These are phyloP conservation scores for Enteromius paludinosus DNA, from an alignment of 2,797 vertebrate genomes.

Conservation along the genomic window DNA sequence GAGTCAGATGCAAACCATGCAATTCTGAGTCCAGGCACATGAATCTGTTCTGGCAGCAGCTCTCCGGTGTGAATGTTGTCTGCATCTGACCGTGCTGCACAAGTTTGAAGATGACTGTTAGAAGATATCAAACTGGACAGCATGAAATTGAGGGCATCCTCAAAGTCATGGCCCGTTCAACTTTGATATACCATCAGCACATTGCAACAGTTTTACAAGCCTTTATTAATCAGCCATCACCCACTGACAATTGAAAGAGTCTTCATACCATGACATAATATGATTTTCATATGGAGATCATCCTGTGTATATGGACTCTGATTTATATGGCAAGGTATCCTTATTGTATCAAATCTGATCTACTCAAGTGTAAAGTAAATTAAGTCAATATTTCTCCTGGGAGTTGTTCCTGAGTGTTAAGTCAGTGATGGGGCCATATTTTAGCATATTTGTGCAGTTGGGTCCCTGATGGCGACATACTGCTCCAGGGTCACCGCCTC, in stretches of 20 bases:
- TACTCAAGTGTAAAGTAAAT: slow-evolving; percentile 88
- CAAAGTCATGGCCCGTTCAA: slow-evolving; percentile 63
- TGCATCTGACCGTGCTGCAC: slow-evolving; percentile 1
- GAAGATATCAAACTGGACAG: slow-evolving; percentile 56
- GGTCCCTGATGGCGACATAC: slow-evolving; percentile 88
- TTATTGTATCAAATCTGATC: slow-evolving; percentile 74
- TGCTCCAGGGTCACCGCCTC: slow-evolving; percentile 92
- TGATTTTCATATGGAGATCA: slow-evolving; percentile 43
- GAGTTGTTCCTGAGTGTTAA: slow-evolving; percentile 75
- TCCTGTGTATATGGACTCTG: slow-evolving; percentile 56
- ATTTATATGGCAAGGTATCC: slow-evolving; percentile 77
- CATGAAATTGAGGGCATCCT: slow-evolving; percentile 65
- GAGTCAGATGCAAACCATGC: neutral
- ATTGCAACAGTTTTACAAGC: slow-evolving; percentile 58
- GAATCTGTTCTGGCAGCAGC: neutral
- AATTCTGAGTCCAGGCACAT: neutral
- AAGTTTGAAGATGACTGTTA: slow-evolving; percentile 51
- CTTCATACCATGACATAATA: slow-evolving; percentile 36
- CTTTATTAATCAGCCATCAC: slow-evolving; percentile 46
- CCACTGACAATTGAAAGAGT: slow-evolving; percentile 33
- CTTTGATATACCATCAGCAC: slow-evolving; percentile 55
- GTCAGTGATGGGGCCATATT: slow-evolving; percentile 87
- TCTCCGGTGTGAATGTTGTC: slow-evolving; percentile 9
- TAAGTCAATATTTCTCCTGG: slow-evolving; percentile 89
- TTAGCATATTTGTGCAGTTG: slow-evolving; percentile 75